Conservation (phyloP, 2,113 vertebrate genomes). For the Chionis minor region DNA sequence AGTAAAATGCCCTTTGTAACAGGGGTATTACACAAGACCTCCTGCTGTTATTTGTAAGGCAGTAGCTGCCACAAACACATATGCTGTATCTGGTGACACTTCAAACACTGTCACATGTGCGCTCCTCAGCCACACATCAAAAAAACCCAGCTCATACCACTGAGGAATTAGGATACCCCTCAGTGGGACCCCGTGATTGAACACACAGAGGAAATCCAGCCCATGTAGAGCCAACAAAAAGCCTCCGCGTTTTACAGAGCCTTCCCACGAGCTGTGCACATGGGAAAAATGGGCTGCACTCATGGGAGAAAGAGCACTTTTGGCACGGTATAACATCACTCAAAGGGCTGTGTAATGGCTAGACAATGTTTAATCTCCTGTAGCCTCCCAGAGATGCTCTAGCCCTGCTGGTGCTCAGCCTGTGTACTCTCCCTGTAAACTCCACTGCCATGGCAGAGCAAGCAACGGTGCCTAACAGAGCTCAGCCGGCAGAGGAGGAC, state of each 20-base stretch:
- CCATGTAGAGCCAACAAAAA: neutral
- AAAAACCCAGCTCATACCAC: neutral
- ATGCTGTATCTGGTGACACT: neutral
- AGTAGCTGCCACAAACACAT: neutral
- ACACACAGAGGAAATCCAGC: neutral
- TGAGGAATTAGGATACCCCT: neutral
- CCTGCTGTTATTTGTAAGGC: neutral
- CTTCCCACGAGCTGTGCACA: neutral
- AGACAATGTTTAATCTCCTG: neutral
- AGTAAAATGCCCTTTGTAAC: neutral
- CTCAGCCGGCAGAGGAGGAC: neutral
- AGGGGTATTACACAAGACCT: neutral
- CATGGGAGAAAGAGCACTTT: neutral
- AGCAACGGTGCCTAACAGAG: neutral
- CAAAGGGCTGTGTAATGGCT: rapidly evolving
- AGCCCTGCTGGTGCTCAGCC: neutral
- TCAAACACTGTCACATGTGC: neutral
- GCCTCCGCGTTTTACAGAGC: neutral
- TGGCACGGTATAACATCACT: neutral
- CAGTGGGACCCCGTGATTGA: neutral
- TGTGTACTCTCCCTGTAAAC: neutral
- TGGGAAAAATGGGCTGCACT: neutral
- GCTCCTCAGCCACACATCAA: neutral
- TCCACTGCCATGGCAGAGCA: neutral
- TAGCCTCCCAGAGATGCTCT: neutral